Percentiles rank a stretch among this genome's conserved stretches.
Evolutionary conservation across 2,113 vertebrate genomes (phyloP).

Genomic region (Mesoclemmys tuberculata): DNA sequence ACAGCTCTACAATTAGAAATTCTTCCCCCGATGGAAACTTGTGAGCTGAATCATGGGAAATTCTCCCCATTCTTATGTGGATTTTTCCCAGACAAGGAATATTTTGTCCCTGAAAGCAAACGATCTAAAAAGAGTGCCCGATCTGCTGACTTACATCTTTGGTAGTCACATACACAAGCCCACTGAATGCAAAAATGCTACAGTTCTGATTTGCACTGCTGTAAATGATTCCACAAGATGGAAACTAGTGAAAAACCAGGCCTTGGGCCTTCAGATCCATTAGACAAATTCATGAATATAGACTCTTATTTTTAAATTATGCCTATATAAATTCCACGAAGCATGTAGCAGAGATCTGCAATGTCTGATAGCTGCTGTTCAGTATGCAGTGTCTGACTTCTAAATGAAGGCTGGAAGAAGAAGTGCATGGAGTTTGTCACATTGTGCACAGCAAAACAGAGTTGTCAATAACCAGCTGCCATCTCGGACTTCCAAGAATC

Average conservation of each 20-base stretch:
- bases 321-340: neutral
- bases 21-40: neutral
- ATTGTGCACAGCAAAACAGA: neutral
- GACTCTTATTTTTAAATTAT: neutral
- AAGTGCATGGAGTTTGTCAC: neutral
- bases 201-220: neutral
- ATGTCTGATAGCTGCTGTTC: neutral
- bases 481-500: neutral
- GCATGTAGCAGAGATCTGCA: neutral
- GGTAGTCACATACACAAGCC: neutral
- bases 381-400: neutral
- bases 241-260: neutral
- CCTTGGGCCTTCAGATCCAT: neutral
- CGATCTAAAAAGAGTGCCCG: rapidly evolving
- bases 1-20: rapidly evolving
- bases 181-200: neutral
- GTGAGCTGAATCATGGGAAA: neutral
- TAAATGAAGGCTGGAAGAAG: neutral
- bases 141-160: neutral
- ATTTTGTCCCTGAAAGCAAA: neutral
- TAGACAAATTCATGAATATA: neutral
- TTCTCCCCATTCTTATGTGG: neutral
- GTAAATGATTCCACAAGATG: neutral
- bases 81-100: rapidly evolving
- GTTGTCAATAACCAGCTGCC: neutral